Evolutionary conservation across 2,113 vertebrate species (phyloP).

Genomic region (Nothobranchius kuhntae): DNA sequence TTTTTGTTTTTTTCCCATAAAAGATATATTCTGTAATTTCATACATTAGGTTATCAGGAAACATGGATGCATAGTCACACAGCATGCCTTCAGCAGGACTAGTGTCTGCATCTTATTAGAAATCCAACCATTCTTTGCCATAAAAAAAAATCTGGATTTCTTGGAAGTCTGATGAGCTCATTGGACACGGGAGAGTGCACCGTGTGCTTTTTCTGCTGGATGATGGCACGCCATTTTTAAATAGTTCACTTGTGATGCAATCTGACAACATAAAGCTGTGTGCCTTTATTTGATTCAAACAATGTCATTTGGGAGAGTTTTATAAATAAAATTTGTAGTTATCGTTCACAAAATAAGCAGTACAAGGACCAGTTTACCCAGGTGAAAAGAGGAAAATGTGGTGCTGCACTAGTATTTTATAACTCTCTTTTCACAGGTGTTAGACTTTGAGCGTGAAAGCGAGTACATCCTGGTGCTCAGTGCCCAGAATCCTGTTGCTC

Average conservation of each 20-base stretch:
- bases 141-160: slow-evolving; percentile 33
- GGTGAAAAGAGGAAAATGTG: too few species aligned
- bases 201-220: slow-evolving; percentile 13
- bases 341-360: too few species aligned
- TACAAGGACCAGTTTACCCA: too few species aligned
- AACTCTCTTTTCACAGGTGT: slow-evolving; percentile 55
- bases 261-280: too few species aligned
- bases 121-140: slow-evolving; percentile 19
- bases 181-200: slow-evolving; percentile 1
- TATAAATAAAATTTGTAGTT: too few species aligned
- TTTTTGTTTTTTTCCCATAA: background rate
- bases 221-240: background rate
- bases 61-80: background rate
- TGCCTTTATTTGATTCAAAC: too few species aligned
- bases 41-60: background rate
- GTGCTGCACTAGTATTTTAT: too few species aligned
- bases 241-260: too few species aligned
- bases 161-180: slow-evolving; percentile 24
- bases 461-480: slow-evolving; percentile 80
- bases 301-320: too few species aligned
- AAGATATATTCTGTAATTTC: background rate
- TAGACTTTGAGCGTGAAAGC: slow-evolving; percentile 82
- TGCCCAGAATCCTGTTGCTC: slow-evolving; percentile 77
- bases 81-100: slow-evolving; percentile 11
- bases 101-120: slow-evolving; percentile 26